A percentile compares a stretch with the other conserved stretches of the same genome.
Evolutionary conservation across 2,888 invertebrate genomes (phyloP).

Genomic region (Podotricha telesiphe): DNA sequence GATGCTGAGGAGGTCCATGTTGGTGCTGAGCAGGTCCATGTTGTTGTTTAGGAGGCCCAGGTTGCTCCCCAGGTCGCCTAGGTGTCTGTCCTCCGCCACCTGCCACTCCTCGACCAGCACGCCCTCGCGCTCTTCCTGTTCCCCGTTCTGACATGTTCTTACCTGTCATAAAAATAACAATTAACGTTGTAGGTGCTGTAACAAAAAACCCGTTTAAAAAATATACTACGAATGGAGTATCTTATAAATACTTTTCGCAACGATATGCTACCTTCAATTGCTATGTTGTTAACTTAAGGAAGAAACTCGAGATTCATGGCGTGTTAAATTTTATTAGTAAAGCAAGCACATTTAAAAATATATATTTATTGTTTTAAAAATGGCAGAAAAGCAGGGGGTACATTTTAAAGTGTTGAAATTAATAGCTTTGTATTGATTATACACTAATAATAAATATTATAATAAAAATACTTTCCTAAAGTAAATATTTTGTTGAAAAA

Average conservation of each 20-base stretch:
- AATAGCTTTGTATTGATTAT: neutral
- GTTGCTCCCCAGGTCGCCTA: slow-evolving; percentile 52
- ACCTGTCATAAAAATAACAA: neutral
- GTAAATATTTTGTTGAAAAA: too few species aligned
- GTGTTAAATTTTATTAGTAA: neutral
- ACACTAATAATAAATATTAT: too few species aligned
- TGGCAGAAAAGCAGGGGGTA: slow-evolving; percentile 14
- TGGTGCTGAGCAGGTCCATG: slow-evolving; percentile 58
- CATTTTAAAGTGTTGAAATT: neutral
- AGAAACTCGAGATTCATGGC: too few species aligned
- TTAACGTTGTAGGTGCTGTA: neutral
- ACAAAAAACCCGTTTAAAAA: too few species aligned
- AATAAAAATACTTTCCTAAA: too few species aligned
- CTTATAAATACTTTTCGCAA: neutral
- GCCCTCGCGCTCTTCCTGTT: slow-evolving; percentile 64
- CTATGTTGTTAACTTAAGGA: neutral
- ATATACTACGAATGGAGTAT: too few species aligned
- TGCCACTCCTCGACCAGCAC: slow-evolving; percentile 52
- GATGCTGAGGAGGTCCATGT: slow-evolving; percentile 69
- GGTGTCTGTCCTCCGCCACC: slow-evolving; percentile 43
- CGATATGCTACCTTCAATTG: neutral
- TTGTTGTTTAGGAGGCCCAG: slow-evolving; percentile 45
- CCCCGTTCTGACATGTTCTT: slow-evolving; percentile 65
- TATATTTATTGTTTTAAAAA: neutral
- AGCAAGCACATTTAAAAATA: slow-evolving; percentile 1